Base-by-base conservation (phyloP, 2,113 vertebrate genomes). In the Proterorhinus semilunaris region DNA sequence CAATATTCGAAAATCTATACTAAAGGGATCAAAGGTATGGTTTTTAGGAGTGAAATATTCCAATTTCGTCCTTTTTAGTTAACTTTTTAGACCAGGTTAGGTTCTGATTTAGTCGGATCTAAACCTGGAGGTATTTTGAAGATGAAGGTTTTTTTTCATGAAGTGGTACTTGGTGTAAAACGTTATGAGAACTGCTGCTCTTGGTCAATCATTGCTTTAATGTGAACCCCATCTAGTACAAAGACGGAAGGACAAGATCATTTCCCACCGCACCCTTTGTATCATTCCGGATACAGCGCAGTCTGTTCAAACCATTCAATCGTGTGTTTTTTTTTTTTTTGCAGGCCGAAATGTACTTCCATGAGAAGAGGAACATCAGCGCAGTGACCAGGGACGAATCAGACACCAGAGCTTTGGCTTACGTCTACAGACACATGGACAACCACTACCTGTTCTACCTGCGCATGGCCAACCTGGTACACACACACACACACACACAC, bases 391-490 rank as follows among this genome's bases (percentile, higher is more conserved):
- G 78, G 59, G 91, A 93, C 10, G 59, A 80, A 55, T 87, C 79
- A 0, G 90, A 93, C 69, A 81, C 85, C 66, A 87, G 91, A 80
- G 89, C 91, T 57, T 83, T 93, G 73, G 83, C 91, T 16, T 93
- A 92, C 45, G 50, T 93, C 64, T 87, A 85, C 67, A 70, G 62
- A 6, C 45, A 88, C 7, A 61, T 81, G 3, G 76, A 87, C 13
- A 15, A 45, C 51, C 85, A 72, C 78, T 59, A 47, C 43, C 87
- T 92, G 53, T 90, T 89, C 77, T 92, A 90, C 76, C 82, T 93
- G 74, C 92, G 87, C 80, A 91, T 50, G 47, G 87, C 85, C 7
- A 80, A 82, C 73, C 69, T 75, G 84, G 91, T 91, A 81, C 27
- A 36, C 15, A 57, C 58, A 8, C 7, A 7, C 43, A 67, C 8